Evolutionary conservation across 2,888 invertebrate species (phyloP).

Genomic region (Xestia c-nigrum): DNA sequence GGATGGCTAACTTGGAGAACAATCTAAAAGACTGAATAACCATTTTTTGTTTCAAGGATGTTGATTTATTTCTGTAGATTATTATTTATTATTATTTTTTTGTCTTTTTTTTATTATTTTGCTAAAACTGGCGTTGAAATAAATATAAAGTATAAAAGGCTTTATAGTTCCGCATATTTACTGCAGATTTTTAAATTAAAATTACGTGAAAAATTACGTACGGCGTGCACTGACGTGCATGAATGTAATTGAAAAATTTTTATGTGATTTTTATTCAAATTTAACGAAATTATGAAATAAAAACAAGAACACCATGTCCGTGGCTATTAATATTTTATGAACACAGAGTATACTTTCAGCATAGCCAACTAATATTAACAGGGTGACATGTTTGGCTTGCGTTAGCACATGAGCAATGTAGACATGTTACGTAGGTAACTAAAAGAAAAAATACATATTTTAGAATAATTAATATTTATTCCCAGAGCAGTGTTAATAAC

Average conservation of each 20-base stretch:
- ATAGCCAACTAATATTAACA: slow-evolving; percentile 72
- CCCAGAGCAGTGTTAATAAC: not conserved
- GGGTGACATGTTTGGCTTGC: slow-evolving; percentile 53
- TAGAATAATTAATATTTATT: too few relatives aligned
- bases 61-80: not conserved
- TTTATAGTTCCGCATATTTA: slow-evolving; percentile 5
- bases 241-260: slow-evolving; percentile 67
- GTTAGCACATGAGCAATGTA: slow-evolving; percentile 18
- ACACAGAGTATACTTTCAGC: slow-evolving; percentile 71
- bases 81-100: too few relatives aligned
- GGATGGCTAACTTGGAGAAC: slow-evolving; percentile 13
- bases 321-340: slow-evolving; percentile 75
- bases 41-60: not conserved
- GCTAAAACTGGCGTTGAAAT: not conserved
- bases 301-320: slow-evolving; percentile 72
- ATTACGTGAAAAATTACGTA: slow-evolving; percentile 43
- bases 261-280: slow-evolving; percentile 69
- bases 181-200: slow-evolving; percentile 29
- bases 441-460: too few relatives aligned
- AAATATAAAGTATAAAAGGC: not conserved
- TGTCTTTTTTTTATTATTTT: too few relatives aligned
- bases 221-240: slow-evolving; percentile 61
- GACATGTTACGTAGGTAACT: not conserved
- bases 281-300: slow-evolving; percentile 70
- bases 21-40: not conserved